phyloP scores from a whole-genome alignment of 2,888 invertebrate genomes.

The Conchocele bisecta region DNA sequence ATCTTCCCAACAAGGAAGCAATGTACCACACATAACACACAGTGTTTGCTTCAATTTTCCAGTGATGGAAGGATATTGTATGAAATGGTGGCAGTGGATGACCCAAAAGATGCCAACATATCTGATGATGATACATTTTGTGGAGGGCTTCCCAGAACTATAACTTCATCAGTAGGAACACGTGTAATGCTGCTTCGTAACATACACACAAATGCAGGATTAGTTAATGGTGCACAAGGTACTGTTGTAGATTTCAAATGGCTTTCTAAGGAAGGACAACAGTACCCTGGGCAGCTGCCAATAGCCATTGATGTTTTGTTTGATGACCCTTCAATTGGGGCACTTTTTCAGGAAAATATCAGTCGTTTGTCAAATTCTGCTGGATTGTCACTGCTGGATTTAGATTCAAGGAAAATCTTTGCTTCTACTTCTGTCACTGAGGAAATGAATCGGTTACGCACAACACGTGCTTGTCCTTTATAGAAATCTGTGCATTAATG shows the following conservation, averaged over 20 bases:
- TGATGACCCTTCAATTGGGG: neutral
- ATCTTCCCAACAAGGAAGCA: neutral
- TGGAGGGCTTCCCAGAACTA: neutral
- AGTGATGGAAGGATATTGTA: too few relatives aligned
- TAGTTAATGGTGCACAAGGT: conserved; percentile 11
- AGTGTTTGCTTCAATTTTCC: too few relatives aligned
- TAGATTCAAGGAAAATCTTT: too few relatives aligned
- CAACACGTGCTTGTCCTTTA: too few relatives aligned
- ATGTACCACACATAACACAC: neutral
- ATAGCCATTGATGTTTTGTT: neutral
- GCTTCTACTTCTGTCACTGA: too few relatives aligned
- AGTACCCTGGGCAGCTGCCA: neutral
- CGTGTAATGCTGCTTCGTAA: neutral
- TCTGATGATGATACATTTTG: neutral
- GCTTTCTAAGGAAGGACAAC: neutral
- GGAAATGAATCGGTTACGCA: too few relatives aligned
- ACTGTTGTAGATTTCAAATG: neutral
- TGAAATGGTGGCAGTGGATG: too few relatives aligned
- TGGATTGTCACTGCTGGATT: too few relatives aligned
- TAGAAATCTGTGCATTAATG: too few relatives aligned
- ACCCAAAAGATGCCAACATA: neutral
- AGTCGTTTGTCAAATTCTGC: too few relatives aligned
- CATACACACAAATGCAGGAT: neutral
- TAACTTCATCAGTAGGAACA: neutral
- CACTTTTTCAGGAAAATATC: neutral